phyloP scores from a whole-genome alignment of 2,113 vertebrate genomes.

The Heterochromis multidens region DNA sequence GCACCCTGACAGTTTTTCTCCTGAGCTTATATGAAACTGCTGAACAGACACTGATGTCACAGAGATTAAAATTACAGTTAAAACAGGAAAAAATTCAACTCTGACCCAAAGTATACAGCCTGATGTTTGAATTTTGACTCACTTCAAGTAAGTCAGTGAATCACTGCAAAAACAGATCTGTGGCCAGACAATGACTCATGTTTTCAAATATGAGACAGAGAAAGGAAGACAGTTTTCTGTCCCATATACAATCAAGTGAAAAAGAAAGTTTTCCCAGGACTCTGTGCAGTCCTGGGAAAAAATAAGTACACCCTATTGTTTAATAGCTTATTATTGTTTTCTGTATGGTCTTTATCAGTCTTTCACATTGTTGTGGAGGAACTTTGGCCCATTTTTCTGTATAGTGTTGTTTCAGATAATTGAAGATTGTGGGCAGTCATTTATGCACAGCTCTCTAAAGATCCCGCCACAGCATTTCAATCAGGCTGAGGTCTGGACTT shows the following conservation, averaged over 20 bases:
- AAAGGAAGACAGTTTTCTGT: background rate
- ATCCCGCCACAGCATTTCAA: accelerated
- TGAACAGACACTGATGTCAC: background rate
- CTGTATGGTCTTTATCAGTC: background rate
- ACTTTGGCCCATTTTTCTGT: too few species aligned
- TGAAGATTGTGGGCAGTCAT: too few species aligned
- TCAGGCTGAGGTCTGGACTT: background rate
- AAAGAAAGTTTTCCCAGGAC: background rate
- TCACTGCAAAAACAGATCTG: background rate
- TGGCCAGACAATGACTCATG: background rate
- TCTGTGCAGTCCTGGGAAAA: background rate
- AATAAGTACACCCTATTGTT: background rate
- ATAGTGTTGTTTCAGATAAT: too few species aligned
- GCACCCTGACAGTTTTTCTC: background rate
- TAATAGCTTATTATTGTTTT: accelerated
- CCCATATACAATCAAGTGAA: background rate
- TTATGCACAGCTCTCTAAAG: too few species aligned
- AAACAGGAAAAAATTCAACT: background rate
- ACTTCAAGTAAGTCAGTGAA: background rate
- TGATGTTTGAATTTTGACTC: constrained; percentile 24
- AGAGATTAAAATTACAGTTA: background rate
- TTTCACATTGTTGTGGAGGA: background rate
- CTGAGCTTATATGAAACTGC: background rate
- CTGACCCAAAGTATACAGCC: background rate
- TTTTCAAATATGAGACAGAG: background rate